A percentile compares a stretch with the other conserved stretches of the same genome.
These are phyloP conservation scores for Pseudorectes ferrugineus DNA, from an alignment of 2,113 vertebrate genomes.

Conservation along the genomic window DNA sequence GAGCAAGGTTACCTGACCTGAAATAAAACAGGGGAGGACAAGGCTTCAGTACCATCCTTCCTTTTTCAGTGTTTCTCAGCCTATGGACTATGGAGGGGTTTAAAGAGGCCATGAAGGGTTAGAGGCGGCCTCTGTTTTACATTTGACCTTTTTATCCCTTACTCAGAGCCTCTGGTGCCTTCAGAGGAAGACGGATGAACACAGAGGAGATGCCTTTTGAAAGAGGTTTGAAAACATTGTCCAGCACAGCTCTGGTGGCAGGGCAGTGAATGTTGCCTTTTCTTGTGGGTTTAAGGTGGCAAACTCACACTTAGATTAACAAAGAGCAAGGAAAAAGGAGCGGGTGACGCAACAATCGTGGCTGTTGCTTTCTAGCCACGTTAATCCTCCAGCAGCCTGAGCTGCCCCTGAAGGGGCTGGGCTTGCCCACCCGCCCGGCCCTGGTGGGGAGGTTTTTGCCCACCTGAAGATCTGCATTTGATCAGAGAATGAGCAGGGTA, in stretches of 20 bases:
- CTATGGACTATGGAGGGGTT: background rate
- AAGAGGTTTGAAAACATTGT: background rate
- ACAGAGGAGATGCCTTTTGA: background rate
- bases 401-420: background rate
- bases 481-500: background rate
- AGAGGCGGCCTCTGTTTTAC: background rate
- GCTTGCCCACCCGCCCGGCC: background rate
- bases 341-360: accelerated
- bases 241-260: background rate
- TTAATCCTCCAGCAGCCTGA: background rate
- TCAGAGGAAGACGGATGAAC: background rate
- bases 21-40: slow-evolving; percentile 24
- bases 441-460: background rate
- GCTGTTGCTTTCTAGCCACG: background rate
- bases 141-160: background rate
- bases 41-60: background rate
- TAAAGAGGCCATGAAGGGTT: background rate
- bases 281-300: background rate
- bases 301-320: background rate
- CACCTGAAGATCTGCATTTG: background rate
- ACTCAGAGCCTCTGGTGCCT: background rate
- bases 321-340: background rate
- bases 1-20: slow-evolving; percentile 34
- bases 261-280: background rate
- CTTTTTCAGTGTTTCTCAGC: background rate